Base-by-base conservation (phyloP, 2,113 vertebrate genomes). In the Glaucidium brasilianum region DNA sequence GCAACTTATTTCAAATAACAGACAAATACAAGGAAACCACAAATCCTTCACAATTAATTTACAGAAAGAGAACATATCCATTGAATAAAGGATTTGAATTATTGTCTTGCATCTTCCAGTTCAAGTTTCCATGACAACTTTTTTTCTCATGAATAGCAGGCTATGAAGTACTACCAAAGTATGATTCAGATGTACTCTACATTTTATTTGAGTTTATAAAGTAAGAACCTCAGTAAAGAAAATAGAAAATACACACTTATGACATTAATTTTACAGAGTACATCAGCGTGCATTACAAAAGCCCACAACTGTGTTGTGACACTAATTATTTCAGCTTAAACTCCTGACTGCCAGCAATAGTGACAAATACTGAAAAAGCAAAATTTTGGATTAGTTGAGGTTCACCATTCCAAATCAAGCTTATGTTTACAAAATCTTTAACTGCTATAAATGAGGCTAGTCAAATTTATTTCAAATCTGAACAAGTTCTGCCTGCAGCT, bases 61-160 rank as follows among this genome's bases (percentile, higher is more conserved):
- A 75, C 30, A 90, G 56, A 73, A 94, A 81, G 43, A 81, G 39
- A 82, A 82, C 23, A 73, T 73, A 83, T 63, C 92, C 49, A 66
- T 55, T 82, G 71, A 94, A 94, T 58, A 88, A 94, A 88, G 29
- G 10, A 85, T 88, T 85, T 91, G 39, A 94, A 88, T 79, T 93
- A 92, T 87, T 94, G 67, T 91, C 86, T 92, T 68, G 49, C 34
- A 79, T 88, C 76, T 94, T 16, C 1, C 34, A 81, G 62, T 85
- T 90, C 67, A 96, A 68, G 84, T 95, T 96, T 93, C 94, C 94
- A 96, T 95, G 95, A 88, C 94, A 96, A 94, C 84, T 86, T 85
- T 92, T 90, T 88, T 94, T 90, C 56, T 90, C 29, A 45, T 93
- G 81, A 95, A 92, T 84, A 95, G 52, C 55, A 91, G 64, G 45